Percentiles rank a stretch among this genome's conserved stretches.
These are phyloP conservation scores for Cryptosula pallasiana DNA, from an alignment of 2,888 invertebrate species.

Conservation along the genomic window DNA sequence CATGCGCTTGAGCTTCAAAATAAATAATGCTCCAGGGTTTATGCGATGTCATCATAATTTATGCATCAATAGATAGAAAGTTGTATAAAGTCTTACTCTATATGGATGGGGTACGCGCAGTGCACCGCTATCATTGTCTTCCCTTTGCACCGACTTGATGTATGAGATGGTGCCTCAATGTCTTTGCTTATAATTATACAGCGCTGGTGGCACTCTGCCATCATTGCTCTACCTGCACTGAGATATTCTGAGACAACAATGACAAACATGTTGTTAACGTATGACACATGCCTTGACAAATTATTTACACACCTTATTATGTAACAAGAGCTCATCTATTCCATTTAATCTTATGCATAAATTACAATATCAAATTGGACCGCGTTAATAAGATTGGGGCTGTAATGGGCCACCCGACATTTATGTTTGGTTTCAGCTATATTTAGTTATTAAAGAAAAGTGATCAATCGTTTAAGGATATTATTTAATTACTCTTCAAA, in stretches of 20 bases:
- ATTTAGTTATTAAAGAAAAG: no score
- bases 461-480: no score
- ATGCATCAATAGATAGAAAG: not conserved
- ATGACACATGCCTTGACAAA: not conserved
- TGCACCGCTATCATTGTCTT: slow-evolving; percentile 1
- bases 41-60: slow-evolving; percentile 22
- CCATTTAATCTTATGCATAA: not conserved
- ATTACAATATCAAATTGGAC: not conserved
- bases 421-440: no score
- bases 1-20: not conserved
- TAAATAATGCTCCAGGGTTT: not conserved
- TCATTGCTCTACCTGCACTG: not conserved
- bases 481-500: no score
- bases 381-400: not conserved
- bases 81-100: not conserved
- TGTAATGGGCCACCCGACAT: no score
- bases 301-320: not conserved
- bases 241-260: not conserved
- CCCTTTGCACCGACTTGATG: slow-evolving; percentile 18
- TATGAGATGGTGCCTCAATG: not conserved
- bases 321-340: not conserved
- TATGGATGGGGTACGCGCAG: not conserved
- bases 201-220: not conserved
- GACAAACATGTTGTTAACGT: not conserved
- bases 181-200: not conserved